Conservation (phyloP, 2,888 invertebrate species). For the Hemithea aestivaria region DNA sequence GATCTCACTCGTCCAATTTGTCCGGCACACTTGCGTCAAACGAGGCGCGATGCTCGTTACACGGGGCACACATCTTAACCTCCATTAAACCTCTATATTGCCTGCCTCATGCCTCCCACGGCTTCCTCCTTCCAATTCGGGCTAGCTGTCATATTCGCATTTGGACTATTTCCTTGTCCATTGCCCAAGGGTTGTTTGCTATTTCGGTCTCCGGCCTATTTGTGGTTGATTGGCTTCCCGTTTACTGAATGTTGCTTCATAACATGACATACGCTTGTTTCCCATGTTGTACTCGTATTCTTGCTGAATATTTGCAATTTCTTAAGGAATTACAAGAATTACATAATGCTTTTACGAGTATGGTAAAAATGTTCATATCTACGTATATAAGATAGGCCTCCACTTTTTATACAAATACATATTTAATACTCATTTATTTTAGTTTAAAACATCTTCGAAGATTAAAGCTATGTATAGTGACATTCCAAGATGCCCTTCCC, state of each 20-base stretch:
- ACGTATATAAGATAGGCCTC: no score
- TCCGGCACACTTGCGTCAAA: constrained; percentile 52
- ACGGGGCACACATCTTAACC: constrained; percentile 71
- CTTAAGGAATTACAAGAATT: no score
- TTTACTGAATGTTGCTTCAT: constrained; percentile 4
- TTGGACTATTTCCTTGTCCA: constrained; percentile 37
- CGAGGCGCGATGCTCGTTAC: constrained; percentile 60
- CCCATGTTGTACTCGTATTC: constrained; percentile 2
- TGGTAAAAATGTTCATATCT: no score
- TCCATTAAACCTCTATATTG: constrained; percentile 65
- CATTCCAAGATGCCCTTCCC: constrained; percentile 19
- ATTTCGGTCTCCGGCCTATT: constrained; percentile 30
- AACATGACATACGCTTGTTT: constrained; percentile 7
- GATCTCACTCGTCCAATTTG: constrained; percentile 53
- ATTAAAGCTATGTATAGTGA: constrained; percentile 13
- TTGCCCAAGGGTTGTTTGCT: constrained; percentile 45
- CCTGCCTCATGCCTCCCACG: constrained; percentile 56
- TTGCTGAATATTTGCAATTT: constrained; percentile 3
- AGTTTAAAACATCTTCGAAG: background rate
- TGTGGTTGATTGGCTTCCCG: constrained; percentile 31
- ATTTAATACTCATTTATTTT: no score
- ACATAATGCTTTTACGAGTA: no score
- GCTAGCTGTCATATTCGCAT: constrained; percentile 45
- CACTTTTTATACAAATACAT: no score
- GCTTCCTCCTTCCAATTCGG: constrained; percentile 64